Conservation (phyloP, 2,797 vertebrate genomes). For the Perdix hodgsoniae region DNA sequence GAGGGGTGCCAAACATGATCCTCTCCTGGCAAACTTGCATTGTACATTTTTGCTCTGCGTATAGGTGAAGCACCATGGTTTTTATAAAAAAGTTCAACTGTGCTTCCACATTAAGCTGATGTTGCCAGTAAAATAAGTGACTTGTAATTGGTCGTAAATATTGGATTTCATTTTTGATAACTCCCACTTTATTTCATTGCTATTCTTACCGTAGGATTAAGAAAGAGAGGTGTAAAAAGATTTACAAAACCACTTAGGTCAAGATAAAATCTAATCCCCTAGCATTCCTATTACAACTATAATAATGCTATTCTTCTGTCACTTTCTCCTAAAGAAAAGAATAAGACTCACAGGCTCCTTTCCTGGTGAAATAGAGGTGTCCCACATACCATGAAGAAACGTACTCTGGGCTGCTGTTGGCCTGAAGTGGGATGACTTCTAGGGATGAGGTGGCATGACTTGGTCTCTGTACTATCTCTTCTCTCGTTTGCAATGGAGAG, state of each 20-base stretch:
- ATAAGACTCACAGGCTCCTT: background rate
- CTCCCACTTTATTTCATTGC: background rate
- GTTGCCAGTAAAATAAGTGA: slow-evolving; percentile 15
- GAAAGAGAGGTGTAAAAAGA: too few relatives aligned
- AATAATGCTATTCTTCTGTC: background rate
- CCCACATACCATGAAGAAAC: background rate
- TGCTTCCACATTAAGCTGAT: slow-evolving; percentile 13
- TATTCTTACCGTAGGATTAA: background rate
- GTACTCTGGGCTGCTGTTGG: background rate
- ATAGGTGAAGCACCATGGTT: background rate
- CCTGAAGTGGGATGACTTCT: background rate
- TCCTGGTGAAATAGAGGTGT: background rate
- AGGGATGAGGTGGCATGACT: background rate
- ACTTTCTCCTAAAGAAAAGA: background rate
- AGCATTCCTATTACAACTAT: background rate
- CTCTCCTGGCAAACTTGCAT: slow-evolving; percentile 27
- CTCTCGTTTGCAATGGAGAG: background rate
- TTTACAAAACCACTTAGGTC: background rate
- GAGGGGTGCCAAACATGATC: slow-evolving; percentile 10
- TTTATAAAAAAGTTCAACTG: slow-evolving; percentile 35
- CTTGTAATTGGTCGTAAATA: slow-evolving; percentile 8
- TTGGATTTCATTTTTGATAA: background rate
- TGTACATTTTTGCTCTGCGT: background rate
- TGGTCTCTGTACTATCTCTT: background rate
- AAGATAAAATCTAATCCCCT: background rate